A percentile compares a stretch with the other conserved stretches of the same genome.
These are phyloP conservation scores for Brachyistius frenatus DNA, from an alignment of 2,113 vertebrate genomes.

Conservation along the genomic window DNA sequence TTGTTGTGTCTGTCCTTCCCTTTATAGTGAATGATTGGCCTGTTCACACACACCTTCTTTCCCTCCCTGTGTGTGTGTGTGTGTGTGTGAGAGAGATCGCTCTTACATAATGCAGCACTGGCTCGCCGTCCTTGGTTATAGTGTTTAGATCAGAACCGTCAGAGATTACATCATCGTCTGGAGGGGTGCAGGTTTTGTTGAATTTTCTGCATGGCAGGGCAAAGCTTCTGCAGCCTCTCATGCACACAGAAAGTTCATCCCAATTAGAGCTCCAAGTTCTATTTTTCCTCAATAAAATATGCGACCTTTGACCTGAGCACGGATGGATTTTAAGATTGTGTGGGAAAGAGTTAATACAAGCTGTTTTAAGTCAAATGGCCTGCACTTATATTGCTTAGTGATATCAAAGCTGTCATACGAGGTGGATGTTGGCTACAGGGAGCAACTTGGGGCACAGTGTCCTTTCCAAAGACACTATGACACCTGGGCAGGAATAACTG, in stretches of 20 bases:
- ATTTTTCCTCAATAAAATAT: not conserved
- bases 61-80: slow-evolving; percentile 2
- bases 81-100: not conserved
- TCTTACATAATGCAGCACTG: slow-evolving; percentile 59
- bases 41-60: slow-evolving; percentile 38
- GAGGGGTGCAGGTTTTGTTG: slow-evolving; percentile 65
- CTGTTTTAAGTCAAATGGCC: no score
- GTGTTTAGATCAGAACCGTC: slow-evolving; percentile 68
- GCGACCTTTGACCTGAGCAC: not conserved
- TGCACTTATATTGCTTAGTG: no score
- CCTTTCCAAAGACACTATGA: no score
- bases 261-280: slow-evolving; percentile 8
- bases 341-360: not conserved
- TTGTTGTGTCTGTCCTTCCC: slow-evolving; percentile 8
- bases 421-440: no score
- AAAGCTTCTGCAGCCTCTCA: slow-evolving; percentile 42
- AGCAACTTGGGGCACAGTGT: no score
- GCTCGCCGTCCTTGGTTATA: slow-evolving; percentile 52
- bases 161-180: slow-evolving; percentile 80
- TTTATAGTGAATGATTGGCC: slow-evolving; percentile 40
- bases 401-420: no score
- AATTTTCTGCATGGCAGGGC: slow-evolving; percentile 44
- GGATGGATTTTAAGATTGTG: no score
- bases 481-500: no score
- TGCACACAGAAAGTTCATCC: slow-evolving; percentile 27